phyloP scores from a whole-genome alignment of 2,113 vertebrate genomes.

The Bothrops jararaca region DNA sequence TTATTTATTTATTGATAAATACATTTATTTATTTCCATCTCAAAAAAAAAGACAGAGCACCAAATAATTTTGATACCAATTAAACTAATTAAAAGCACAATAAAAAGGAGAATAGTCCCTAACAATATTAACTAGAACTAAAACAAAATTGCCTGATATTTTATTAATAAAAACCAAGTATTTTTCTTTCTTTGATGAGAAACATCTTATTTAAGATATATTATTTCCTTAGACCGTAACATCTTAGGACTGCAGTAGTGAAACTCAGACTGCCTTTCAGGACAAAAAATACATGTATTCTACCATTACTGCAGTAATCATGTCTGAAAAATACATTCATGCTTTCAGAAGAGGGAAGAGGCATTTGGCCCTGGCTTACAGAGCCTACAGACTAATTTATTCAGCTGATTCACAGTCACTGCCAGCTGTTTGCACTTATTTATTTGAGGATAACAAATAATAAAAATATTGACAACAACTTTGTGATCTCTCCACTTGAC shows the following conservation, averaged over 20 bases:
- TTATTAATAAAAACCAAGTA: constrained; percentile 82
- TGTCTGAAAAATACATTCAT: constrained; percentile 34
- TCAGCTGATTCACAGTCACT: not conserved
- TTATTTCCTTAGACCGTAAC: constrained; percentile 60
- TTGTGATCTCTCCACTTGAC: not conserved
- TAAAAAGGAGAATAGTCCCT: constrained; percentile 66
- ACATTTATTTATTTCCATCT: not conserved
- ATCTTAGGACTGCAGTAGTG: constrained; percentile 50
- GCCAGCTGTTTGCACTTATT: not conserved
- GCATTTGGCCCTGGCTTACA: constrained; percentile 13
- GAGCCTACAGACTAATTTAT: constrained; percentile 10
- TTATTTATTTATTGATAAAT: constrained; percentile 51
- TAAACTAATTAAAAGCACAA: not conserved
- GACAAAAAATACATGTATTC: constrained; percentile 34
- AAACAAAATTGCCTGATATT: constrained; percentile 87
- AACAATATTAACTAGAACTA: constrained; percentile 85
- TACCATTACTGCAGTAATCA: constrained; percentile 26
- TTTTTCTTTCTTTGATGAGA: constrained; percentile 82
- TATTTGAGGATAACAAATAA: not conserved
- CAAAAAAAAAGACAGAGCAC: not conserved
- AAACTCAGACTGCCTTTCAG: constrained; percentile 31
- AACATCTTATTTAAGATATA: constrained; percentile 74
- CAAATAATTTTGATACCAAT: not conserved
- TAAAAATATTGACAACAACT: not conserved
- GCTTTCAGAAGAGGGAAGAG: not conserved